Evolutionary conservation across 2,797 vertebrate species (phyloP), one percentile per base, ranked within the genome.

Genomic region (Eremophila alpestris): DNA sequence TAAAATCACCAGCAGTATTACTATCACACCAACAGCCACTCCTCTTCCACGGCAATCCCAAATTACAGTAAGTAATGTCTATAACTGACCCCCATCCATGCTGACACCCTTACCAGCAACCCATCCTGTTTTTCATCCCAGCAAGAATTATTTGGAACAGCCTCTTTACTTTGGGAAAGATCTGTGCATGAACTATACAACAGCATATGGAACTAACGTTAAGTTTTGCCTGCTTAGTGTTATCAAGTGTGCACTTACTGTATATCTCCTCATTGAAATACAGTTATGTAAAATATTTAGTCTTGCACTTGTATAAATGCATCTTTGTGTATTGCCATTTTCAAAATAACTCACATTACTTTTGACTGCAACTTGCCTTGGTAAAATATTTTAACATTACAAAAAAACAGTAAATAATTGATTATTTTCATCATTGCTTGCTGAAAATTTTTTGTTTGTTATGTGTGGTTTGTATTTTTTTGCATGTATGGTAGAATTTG

Each of bases 61-160:
- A 97, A 99, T 99, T 98, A 99, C 99, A 99, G 99, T 99, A 99
- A 99, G 99, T 99, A 99, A 99, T 97, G 97, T 97, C 97, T 99
- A 98, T 96, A 98, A 99, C 97, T 99, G 99, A 99, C 94, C 97
- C 89, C 32, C 89, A 96, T 97, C 96, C 94, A 95, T 97, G 97
- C 94, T 98, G 97, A 97, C 97, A 97, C 87, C 92, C 89, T 94
- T 97, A 94, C 94, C 96, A 97, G 94, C 93, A 98, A 96, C 74
- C 89, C 91, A 96, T 94, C 93, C 96, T 92, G 86, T 96, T 97
- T 98, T 97, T 93, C 95, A 97, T 94, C 86, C 94, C 95, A 94
- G 83, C 96, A 97, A 97, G 96, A 95, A 93, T 97, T 92, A 96
- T 96, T 87, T 96, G 97, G 95, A 95, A 81, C 88, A 70, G 92